These are phyloP conservation scores for Oncorhynchus mykiss DNA, from an alignment of 2,113 vertebrate species.

Conservation along the genomic window DNA sequence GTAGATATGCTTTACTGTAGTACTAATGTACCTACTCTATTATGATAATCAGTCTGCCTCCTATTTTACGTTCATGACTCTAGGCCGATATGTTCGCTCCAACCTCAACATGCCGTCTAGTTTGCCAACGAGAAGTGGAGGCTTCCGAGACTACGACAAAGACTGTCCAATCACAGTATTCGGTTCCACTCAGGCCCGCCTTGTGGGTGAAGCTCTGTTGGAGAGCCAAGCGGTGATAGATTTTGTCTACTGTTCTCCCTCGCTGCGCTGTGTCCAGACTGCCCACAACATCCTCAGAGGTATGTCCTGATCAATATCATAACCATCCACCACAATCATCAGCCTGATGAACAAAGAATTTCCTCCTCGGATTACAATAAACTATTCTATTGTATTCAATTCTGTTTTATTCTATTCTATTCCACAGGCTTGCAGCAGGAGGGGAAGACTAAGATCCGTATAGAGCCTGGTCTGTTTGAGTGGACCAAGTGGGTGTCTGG, in stretches of 20 bases:
- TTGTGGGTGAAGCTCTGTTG: slow-evolving; percentile 90
- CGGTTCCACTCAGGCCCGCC: slow-evolving; percentile 90
- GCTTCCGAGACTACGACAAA: slow-evolving; percentile 92
- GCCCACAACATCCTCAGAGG: slow-evolving; percentile 94
- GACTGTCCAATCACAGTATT: slow-evolving; percentile 97
- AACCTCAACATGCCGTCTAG: slow-evolving; percentile 96
- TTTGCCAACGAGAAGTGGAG: slow-evolving; percentile 85
- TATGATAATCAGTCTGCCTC: not conserved
- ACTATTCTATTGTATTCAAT: too few relatives aligned
- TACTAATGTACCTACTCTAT: not conserved
- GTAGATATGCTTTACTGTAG: not conserved
- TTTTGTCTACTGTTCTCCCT: slow-evolving; percentile 94
- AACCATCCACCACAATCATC: not conserved
- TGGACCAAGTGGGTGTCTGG: slow-evolving; percentile 99
- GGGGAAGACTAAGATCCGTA: slow-evolving; percentile 86
- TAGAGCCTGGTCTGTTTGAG: slow-evolving; percentile 95
- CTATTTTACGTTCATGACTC: not conserved
- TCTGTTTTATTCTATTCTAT: too few relatives aligned
- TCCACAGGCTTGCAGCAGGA: slow-evolving; percentile 91
- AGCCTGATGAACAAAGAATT: too few relatives aligned
- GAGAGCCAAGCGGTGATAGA: slow-evolving; percentile 87
- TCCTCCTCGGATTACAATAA: too few relatives aligned
- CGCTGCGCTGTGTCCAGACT: slow-evolving; percentile 95
- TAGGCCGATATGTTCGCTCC: slow-evolving; percentile 90
- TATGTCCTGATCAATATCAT: slow-evolving; percentile 44